A percentile compares a stretch with the other conserved stretches of the same genome.
phyloP scores from a whole-genome alignment of 2,888 invertebrate species.

The Petrolisthes cinctipes region DNA sequence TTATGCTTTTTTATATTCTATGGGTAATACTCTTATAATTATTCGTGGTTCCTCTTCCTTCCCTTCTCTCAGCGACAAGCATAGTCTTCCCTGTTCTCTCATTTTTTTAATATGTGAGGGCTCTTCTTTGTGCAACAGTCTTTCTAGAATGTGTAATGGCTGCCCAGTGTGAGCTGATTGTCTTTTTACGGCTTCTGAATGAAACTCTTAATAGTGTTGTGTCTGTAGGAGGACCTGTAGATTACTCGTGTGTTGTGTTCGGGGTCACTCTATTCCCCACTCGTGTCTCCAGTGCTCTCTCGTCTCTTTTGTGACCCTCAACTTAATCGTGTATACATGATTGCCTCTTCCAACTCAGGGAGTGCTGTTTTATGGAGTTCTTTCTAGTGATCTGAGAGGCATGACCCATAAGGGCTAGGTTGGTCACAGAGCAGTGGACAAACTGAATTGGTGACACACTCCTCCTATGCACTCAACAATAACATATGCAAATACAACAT shows the following conservation, averaged over 20 bases:
- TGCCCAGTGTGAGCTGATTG: slow-evolving; percentile 50
- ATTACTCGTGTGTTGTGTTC: slow-evolving; percentile 49
- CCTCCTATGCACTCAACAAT: slow-evolving; percentile 62
- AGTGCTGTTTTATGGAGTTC: slow-evolving; percentile 63
- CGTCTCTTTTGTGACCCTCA: slow-evolving; percentile 58
- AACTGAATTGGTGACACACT: slow-evolving; percentile 59
- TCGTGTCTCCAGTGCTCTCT: slow-evolving; percentile 43
- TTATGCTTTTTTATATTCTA: slow-evolving; percentile 61
- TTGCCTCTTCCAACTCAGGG: slow-evolving; percentile 65
- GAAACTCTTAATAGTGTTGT: slow-evolving; percentile 39
- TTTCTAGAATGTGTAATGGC: slow-evolving; percentile 47
- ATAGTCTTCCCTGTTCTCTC: slow-evolving; percentile 56
- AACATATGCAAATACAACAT: slow-evolving; percentile 62
- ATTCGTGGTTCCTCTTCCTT: slow-evolving; percentile 48
- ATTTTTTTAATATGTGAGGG: slow-evolving; percentile 36
- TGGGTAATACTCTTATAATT: slow-evolving; percentile 58
- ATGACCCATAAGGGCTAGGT: slow-evolving; percentile 55
- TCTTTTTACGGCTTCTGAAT: slow-evolving; percentile 55
- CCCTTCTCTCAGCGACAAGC: slow-evolving; percentile 51
- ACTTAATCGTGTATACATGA: slow-evolving; percentile 64
- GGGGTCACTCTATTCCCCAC: slow-evolving; percentile 47
- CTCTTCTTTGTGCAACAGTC: slow-evolving; percentile 50
- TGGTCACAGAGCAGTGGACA: slow-evolving; percentile 56
- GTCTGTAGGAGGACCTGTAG: slow-evolving; percentile 52
- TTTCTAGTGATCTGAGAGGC: slow-evolving; percentile 62